Conservation (phyloP, 2,888 invertebrate genomes). For the Lochmaea capreae region DNA sequence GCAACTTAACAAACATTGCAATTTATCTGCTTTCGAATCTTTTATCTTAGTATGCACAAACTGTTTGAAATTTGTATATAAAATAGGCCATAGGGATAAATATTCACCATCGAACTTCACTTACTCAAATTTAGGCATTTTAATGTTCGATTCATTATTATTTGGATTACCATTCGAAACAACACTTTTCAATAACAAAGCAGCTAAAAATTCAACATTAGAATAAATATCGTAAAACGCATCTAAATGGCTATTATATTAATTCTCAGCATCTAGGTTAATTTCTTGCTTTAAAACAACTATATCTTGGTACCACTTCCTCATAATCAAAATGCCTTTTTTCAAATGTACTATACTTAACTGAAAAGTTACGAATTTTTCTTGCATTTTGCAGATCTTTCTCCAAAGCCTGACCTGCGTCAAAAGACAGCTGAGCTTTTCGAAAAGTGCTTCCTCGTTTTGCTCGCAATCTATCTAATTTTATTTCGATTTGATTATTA, state of each 20-base stretch:
- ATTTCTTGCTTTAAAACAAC: background rate
- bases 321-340: background rate
- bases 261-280: background rate
- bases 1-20: background rate
- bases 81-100: no score
- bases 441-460: conserved; percentile 6
- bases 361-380: conserved; percentile 10
- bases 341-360: background rate
- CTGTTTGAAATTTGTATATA: no score
- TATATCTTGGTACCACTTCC: background rate
- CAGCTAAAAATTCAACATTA: background rate
- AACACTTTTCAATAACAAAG: background rate
- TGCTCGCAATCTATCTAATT: background rate
- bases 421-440: conserved; percentile 10
- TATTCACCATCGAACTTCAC: no score
- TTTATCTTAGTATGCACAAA: no score
- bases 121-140: no score
- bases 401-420: conserved; percentile 5
- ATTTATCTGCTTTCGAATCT: background rate
- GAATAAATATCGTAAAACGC: background rate
- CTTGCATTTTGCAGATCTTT: background rate
- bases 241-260: background rate
- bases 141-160: no score
- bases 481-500: background rate
- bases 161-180: no score